phyloP scores from a whole-genome alignment of 2,797 vertebrate species.

The Pempheris klunzingeri region DNA sequence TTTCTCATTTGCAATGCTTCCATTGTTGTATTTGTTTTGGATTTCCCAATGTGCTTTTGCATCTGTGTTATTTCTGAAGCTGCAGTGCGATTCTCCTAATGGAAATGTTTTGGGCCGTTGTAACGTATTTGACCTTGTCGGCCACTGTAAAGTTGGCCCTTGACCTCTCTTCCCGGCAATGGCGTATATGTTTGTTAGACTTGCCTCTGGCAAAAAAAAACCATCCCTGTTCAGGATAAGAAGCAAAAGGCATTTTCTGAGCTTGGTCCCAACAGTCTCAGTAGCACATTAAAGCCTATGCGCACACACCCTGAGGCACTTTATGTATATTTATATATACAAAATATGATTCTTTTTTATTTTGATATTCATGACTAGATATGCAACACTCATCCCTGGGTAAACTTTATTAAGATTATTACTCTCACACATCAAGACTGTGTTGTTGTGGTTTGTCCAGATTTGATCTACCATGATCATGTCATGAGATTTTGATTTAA shows the following conservation, averaged over 20 bases:
- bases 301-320: conserved; percentile 11
- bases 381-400: no score
- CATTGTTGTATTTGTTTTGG: no score
- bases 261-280: conserved; percentile 13
- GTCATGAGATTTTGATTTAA: neutral
- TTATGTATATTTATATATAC: neutral
- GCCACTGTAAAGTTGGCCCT: conserved; percentile 24
- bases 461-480: neutral
- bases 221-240: conserved; percentile 18
- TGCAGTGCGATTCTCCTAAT: no score
- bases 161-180: conserved; percentile 16
- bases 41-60: no score
- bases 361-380: no score
- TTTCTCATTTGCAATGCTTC: no score
- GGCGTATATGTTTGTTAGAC: conserved; percentile 45
- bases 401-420: no score
- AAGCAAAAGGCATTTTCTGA: neutral
- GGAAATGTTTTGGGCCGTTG: no score
- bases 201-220: conserved; percentile 38
- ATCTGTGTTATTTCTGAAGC: no score
- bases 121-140: no score
- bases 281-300: no score
- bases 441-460: neutral
- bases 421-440: neutral
- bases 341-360: neutral